phyloP scores from a whole-genome alignment of 2,113 vertebrate genomes.

The Gymnorhina tibicen region DNA sequence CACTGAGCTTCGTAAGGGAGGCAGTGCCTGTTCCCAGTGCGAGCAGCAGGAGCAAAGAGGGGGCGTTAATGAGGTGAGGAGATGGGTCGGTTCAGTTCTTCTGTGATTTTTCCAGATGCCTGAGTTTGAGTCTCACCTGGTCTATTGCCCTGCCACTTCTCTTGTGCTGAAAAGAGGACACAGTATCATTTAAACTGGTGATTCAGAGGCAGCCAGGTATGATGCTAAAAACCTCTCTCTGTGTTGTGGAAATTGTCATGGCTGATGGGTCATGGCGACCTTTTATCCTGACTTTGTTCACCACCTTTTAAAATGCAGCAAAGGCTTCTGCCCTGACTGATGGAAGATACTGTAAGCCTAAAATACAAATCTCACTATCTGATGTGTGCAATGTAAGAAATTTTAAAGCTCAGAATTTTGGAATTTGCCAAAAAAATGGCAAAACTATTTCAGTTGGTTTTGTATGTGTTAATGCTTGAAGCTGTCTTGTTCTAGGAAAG shows the following conservation, averaged over 20 bases:
- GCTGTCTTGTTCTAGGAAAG: not conserved
- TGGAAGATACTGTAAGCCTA: not conserved
- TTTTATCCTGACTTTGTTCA: constrained; percentile 8
- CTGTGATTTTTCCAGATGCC: not conserved
- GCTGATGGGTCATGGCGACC: constrained; percentile 18
- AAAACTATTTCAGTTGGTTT: not conserved
- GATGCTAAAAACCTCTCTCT: constrained; percentile 37
- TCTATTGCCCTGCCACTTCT: constrained; percentile 3
- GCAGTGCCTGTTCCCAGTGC: not conserved
- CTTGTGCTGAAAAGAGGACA: not conserved
- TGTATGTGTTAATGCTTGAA: not conserved
- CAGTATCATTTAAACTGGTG: constrained; percentile 11
- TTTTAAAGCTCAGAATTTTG: not conserved
- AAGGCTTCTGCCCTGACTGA: not conserved
- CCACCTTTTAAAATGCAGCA: not conserved
- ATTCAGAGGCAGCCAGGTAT: constrained; percentile 33
- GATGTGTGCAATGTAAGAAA: not conserved
- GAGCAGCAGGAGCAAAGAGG: not conserved
- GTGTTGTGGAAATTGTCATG: constrained; percentile 10
- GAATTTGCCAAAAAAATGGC: not conserved
- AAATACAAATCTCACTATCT: not conserved
- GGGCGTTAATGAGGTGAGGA: not conserved
- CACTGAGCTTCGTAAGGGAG: not conserved
- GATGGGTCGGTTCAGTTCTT: not conserved
- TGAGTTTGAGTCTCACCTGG: not conserved